phyloP scores from a whole-genome alignment of 2,797 vertebrate species.

The Poeciliopsis infans region DNA sequence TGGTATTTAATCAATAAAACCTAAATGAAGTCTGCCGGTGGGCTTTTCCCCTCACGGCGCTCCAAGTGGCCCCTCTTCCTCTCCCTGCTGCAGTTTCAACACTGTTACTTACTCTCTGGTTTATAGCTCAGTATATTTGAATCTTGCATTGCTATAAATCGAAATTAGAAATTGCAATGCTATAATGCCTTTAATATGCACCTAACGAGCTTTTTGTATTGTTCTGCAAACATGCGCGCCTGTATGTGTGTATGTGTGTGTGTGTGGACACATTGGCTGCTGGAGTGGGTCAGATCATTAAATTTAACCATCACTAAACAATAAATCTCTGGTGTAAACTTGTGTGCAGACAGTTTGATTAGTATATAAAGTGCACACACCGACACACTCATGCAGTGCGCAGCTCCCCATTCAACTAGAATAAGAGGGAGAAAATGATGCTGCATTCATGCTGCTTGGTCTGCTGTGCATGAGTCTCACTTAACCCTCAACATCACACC shows the following conservation, averaged over 20 bases:
- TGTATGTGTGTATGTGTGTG: background rate
- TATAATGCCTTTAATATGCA: conserved; percentile 12
- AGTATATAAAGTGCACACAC: background rate
- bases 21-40: conserved; percentile 30
- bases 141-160: background rate
- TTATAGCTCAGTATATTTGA: background rate
- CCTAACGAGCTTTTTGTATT: conserved; percentile 14
- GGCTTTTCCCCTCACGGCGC: conserved; percentile 10
- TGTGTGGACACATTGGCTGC: conserved; percentile 9
- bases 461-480: conserved; percentile 15
- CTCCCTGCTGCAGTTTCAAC: background rate
- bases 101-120: background rate
- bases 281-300: conserved; percentile 36
- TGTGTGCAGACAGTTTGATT: conserved; percentile 32
- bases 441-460: conserved; percentile 44
- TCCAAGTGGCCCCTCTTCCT: background rate
- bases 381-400: background rate
- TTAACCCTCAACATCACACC: conserved; percentile 24
- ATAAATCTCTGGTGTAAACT: conserved; percentile 46
- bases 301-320: conserved; percentile 34
- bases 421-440: conserved; percentile 27
- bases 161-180: background rate
- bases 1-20: conserved; percentile 33
- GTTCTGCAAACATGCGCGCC: conserved; percentile 11
- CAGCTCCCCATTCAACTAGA: background rate